phyloP scores from a whole-genome alignment of 2,113 vertebrate genomes.

The Pogonocichla stellata region DNA sequence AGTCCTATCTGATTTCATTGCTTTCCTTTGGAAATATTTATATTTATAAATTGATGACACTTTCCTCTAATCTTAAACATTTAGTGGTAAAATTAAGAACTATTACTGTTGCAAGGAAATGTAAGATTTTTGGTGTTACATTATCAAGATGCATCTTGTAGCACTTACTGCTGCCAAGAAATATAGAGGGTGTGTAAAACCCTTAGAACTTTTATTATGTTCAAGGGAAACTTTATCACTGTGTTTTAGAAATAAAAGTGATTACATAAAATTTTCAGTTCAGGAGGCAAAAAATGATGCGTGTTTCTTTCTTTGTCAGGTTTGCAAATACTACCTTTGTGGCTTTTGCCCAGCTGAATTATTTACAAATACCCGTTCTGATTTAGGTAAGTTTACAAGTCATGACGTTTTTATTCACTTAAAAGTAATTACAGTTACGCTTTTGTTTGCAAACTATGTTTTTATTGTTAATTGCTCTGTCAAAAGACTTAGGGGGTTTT shows the following conservation, averaged over 20 bases:
- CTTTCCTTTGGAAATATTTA: background rate
- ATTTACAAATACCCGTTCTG: constrained; percentile 97
- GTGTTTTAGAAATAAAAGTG: background rate
- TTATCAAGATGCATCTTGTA: background rate
- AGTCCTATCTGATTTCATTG: background rate
- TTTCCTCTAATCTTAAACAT: background rate
- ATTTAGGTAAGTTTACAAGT: constrained; percentile 85
- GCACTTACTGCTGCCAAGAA: background rate
- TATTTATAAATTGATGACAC: background rate
- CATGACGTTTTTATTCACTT: background rate
- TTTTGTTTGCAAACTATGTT: background rate
- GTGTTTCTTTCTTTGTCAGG: constrained; percentile 72
- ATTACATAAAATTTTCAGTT: background rate
- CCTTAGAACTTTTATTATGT: background rate
- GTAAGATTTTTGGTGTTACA: background rate
- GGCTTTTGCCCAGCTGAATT: constrained; percentile 97
- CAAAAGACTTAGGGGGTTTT: background rate
- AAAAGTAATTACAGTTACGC: background rate
- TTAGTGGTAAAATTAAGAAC: background rate
- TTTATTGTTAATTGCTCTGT: background rate
- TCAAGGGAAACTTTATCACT: background rate
- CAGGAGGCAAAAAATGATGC: background rate
- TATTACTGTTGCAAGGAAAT: background rate
- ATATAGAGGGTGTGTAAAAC: background rate
- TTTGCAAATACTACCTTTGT: constrained; percentile 97